These are phyloP conservation scores for Mionectes macconnelli DNA, from an alignment of 2,113 vertebrate species.

Conservation along the genomic window DNA sequence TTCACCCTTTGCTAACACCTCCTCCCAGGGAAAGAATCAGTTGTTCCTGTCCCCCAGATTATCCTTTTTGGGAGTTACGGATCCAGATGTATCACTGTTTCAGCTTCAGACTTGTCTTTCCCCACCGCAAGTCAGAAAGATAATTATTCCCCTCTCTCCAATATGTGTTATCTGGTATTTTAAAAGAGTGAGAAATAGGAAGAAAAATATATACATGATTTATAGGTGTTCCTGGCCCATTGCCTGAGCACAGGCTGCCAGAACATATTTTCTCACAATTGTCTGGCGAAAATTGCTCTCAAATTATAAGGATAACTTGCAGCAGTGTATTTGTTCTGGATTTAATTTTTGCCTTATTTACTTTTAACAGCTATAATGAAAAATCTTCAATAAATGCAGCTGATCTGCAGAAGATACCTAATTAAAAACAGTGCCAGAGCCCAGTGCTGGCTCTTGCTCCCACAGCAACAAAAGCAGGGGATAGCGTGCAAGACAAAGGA, in stretches of 20 bases:
- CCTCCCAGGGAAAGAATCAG: background rate
- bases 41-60: background rate
- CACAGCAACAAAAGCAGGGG: background rate
- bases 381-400: slow-evolving; percentile 3
- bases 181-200: background rate
- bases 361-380: slow-evolving; percentile 48
- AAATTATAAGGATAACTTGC: slow-evolving; percentile 22
- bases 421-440: background rate
- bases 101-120: background rate
- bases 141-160: background rate
- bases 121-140: background rate
- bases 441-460: background rate
- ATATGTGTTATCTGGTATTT: background rate
- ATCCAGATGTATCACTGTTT: background rate
- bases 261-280: slow-evolving; percentile 41
- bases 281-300: slow-evolving; percentile 29
- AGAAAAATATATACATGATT: background rate
- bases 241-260: background rate
- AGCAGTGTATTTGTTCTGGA: slow-evolving; percentile 37
- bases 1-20: background rate
- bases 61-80: background rate
- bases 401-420: background rate
- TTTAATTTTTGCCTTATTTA: slow-evolving; percentile 50
- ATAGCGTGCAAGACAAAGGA: background rate
- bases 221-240: slow-evolving; percentile 6